Conservation (phyloP, 2,797 vertebrate species). For the Ctenopoma kingsleyae region DNA sequence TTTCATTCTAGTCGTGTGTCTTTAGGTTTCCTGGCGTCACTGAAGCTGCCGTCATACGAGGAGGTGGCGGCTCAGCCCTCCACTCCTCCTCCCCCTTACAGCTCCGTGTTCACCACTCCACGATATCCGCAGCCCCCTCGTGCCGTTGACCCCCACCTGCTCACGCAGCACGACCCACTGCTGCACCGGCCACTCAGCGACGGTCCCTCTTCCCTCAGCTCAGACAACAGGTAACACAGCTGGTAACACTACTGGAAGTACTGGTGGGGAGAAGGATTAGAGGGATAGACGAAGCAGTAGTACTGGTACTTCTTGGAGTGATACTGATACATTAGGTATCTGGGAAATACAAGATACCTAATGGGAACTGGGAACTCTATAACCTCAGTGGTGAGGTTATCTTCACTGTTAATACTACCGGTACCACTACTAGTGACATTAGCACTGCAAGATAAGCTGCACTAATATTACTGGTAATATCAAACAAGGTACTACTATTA, state of each 20-base stretch:
- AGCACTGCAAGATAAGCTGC: neutral
- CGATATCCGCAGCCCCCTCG: conserved; percentile 79
- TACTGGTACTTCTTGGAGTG: neutral
- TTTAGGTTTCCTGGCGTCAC: conserved; percentile 90
- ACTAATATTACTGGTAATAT: neutral
- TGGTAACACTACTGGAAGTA: neutral
- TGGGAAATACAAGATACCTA: too few species aligned
- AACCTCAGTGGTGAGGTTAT: too few species aligned
- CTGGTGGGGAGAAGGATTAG: neutral
- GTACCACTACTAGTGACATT: neutral
- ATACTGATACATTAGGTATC: too few species aligned
- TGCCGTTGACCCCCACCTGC: conserved; percentile 78
- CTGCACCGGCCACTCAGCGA: conserved; percentile 80
- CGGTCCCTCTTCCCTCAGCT: conserved; percentile 87
- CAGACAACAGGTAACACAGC: conserved; percentile 82
- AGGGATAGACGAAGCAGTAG: neutral
- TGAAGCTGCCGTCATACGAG: conserved; percentile 95
- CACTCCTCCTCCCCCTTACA: conserved; percentile 94
- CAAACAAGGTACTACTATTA: neutral
- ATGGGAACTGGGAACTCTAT: too few species aligned
- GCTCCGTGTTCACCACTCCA: conserved; percentile 81
- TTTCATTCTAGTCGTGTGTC: neutral
- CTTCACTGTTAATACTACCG: too few species aligned
- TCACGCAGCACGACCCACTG: conserved; percentile 85
- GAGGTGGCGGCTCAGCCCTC: conserved; percentile 91